Evolutionary conservation across 2,888 invertebrate species (phyloP), one percentile per base, ranked within the genome.

Genomic region (Rhingia campestris): DNA sequence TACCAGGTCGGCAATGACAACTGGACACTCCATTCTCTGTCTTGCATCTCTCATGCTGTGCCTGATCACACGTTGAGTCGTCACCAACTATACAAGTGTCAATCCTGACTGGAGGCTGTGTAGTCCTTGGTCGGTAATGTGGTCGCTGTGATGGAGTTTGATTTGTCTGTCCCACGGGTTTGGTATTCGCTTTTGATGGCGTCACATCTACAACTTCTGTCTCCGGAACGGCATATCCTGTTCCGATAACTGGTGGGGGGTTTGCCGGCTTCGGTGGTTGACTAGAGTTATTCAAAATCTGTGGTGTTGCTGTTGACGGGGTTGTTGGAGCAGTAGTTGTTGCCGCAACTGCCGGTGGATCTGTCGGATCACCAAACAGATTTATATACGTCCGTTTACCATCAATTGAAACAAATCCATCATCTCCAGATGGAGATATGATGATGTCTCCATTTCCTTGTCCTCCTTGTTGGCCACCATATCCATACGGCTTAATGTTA

Each of bases 31-130:
- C 95, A 80, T 93, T 93, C 91, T 97, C 97, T 0, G 97, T 98
- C 81, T 95, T 94, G 89, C 98, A 98, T 64, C 95, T 95, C 89
- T 98, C 98, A 88, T 97, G 96, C 89, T 97, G 96, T 0, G 96
- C 95, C 70, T 94, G 94, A 88, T 97, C 97, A 87, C 98, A 98
- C 0, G 98, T 97, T 0, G 96, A 95, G 87, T 97, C 96, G 87
- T 98, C 97, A 0, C 97, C 98, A 0, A 98, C 97, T 22, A 98
- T 97, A 88, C 98, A 98, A 0, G 98, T 98, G 90, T 98, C 98
- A 81, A 98, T 98, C 87, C 97, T 87, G 89, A 92, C 91, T 0
- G 91, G 91, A 7, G 91, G 91, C 64, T 89, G 91, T 4, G 91
- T 91, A 3, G 90, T 89, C 54, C 90, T 88, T 32, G 90, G 89